Conservation (phyloP, 2,797 vertebrate genomes). For the Rhinella marina region DNA sequence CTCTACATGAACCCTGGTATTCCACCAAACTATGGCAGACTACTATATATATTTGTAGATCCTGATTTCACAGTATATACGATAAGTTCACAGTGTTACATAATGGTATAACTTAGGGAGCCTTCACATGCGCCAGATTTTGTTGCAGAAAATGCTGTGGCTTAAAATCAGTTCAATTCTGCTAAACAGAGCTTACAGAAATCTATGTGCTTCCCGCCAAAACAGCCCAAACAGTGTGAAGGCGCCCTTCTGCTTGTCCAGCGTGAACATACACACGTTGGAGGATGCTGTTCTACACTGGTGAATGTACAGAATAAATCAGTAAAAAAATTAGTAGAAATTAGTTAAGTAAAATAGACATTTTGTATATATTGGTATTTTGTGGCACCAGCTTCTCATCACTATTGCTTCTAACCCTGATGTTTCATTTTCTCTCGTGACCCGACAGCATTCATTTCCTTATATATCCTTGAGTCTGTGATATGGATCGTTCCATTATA, state of each 20-base stretch:
- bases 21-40: neutral
- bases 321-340: neutral
- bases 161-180: too few relatives aligned
- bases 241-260: neutral
- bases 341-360: neutral
- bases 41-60: neutral
- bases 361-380: neutral
- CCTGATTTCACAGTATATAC: slow-evolving; percentile 36
- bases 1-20: neutral
- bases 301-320: neutral
- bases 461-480: slow-evolving; percentile 41
- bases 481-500: slow-evolving; percentile 48
- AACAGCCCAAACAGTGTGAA: too few relatives aligned
- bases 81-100: slow-evolving; percentile 41
- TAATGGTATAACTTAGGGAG: neutral
- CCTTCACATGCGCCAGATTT: too few relatives aligned
- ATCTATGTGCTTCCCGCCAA: too few relatives aligned
- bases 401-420: neutral
- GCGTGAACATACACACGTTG: neutral
- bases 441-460: slow-evolving; percentile 26
- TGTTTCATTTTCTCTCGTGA: neutral
- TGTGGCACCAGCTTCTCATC: neutral
- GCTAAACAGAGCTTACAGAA: too few relatives aligned
- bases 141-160: too few relatives aligned
- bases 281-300: neutral